Percentiles rank a stretch among this genome's conserved stretches.
These are phyloP conservation scores for Apteryx owenii DNA, from an alignment of 2,113 vertebrate species.

Conservation along the genomic window DNA sequence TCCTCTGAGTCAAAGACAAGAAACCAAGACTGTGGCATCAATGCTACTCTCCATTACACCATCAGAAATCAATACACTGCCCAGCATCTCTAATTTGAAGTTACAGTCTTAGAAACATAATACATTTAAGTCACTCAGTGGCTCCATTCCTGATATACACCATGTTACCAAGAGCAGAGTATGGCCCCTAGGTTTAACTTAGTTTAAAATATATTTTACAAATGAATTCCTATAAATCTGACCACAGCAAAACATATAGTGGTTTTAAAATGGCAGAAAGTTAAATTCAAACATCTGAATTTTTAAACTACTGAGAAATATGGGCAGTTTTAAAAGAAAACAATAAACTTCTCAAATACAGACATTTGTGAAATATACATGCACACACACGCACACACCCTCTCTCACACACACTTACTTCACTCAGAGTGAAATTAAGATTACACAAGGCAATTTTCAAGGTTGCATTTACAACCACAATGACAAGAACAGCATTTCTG, in stretches of 20 bases:
- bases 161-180: neutral
- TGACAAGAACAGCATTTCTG: slow-evolving; percentile 63
- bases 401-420: neutral
- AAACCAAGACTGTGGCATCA: neutral
- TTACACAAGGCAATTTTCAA: slow-evolving; percentile 63
- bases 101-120: neutral
- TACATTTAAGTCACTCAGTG: neutral
- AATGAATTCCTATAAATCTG: neutral
- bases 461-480: slow-evolving; percentile 62
- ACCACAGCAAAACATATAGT: slow-evolving; percentile 13
- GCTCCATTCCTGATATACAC: slow-evolving; percentile 1
- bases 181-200: neutral
- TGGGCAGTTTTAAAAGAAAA: neutral
- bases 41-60: neutral
- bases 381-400: neutral
- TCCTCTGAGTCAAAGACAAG: neutral
- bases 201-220: slow-evolving; percentile 23
- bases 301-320: slow-evolving; percentile 13
- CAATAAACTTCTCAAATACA: neutral
- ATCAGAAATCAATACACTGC: neutral
- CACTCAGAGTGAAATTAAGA: slow-evolving; percentile 40
- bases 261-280: slow-evolving; percentile 7
- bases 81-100: neutral
- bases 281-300: neutral
- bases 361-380: neutral